Conservation (phyloP, 2,113 vertebrate genomes). For the Condylura cristata region DNA sequence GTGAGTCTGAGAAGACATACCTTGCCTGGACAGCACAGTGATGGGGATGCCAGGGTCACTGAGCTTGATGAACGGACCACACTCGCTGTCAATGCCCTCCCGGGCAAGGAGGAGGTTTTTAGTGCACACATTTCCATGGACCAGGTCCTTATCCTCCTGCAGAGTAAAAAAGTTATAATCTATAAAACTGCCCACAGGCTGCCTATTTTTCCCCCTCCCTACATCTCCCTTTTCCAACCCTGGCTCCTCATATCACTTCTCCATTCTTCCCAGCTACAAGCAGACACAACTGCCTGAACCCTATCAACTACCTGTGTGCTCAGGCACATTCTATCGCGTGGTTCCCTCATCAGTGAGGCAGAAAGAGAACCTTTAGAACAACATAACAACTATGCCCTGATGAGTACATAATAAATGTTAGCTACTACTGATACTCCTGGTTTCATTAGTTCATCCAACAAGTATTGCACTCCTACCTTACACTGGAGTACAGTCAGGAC, state of each 20-base stretch:
- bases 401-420: not conserved
- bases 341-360: not conserved
- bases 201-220: not conserved
- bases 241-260: not conserved
- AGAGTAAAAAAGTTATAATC: not conserved
- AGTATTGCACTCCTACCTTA: no score
- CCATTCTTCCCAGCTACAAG: not conserved
- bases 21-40: conserved; percentile 94
- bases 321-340: accelerated
- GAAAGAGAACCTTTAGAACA: not conserved
- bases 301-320: not conserved
- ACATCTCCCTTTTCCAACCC: not conserved
- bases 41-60: conserved; percentile 97
- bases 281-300: not conserved
- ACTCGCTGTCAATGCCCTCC: conserved; percentile 90
- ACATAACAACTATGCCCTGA: not conserved
- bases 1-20: conserved; percentile 74
- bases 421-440: not conserved
- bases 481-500: not conserved
- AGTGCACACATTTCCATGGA: conserved; percentile 96
- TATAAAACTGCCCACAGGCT: accelerated
- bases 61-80: conserved; percentile 97
- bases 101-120: conserved; percentile 97
- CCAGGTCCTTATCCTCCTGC: conserved; percentile 98
- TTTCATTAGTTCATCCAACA: not conserved